Evolutionary conservation across 1,140 invertebrate species (phyloP), one percentile per base, ranked within the genome.

Genomic region (Drosophila triauraria): DNA sequence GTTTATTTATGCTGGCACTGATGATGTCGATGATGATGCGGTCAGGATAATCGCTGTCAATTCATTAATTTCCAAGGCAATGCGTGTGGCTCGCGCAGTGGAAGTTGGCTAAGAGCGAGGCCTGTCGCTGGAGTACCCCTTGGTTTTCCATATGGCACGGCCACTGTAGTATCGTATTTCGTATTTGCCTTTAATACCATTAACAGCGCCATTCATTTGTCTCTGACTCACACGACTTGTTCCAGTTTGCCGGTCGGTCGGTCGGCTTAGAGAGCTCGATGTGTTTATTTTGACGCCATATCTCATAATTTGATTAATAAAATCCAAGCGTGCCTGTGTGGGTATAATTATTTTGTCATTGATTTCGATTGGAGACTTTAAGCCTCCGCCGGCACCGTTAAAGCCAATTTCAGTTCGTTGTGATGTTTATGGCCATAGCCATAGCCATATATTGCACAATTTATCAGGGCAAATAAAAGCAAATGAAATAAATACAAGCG

Each of bases 281-380:
- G 78, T 90, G 85, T 90, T 85, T 85, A 82, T 82, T 90, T 90
- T 90, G 85, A 90, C 85, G 57, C 80, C 81, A 79, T 85, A 90
- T 90, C 85, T 74, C 76, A 90, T 90, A 90, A 90, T 85, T 90
- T 79, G 85, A 85, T 90, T 90, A 90, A 90, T 68, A 74, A 65
- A 50, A 65, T 57, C 62, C 43, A 65, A 48, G 25, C 9, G 54
- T 44, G 40, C 51, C 1, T 38, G 72, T 57, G 42, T 60, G 60
- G 59, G 60, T 50, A 70, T 81, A 83, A 83, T 65, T 83, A 75
- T 75, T 80, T 76, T 83, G 83, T 82, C 83, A 80, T 74, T 75
- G 63, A 44, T 46, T 59, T 17, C 60, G 78, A 54, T 76, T 76
- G 23, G 65, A 58, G 62, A 43, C 59, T 86, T 82, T 76, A 86